Percentiles rank a stretch among this genome's conserved stretches.
These are phyloP conservation scores for Sardina pilchardus DNA, from an alignment of 2,113 vertebrate genomes.

Conservation along the genomic window DNA sequence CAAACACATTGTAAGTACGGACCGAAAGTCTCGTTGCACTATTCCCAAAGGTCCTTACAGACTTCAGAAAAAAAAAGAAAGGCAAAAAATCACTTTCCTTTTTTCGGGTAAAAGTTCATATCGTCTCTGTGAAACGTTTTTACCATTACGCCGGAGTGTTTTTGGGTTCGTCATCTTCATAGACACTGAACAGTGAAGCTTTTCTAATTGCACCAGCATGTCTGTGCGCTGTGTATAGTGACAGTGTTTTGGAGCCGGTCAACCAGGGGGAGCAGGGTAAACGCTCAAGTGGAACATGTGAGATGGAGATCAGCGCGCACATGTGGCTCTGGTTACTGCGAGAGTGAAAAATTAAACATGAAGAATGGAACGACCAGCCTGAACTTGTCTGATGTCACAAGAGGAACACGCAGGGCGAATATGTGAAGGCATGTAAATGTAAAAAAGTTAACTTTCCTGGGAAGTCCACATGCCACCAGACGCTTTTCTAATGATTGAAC, in stretches of 20 bases:
- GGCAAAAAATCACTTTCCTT: neutral
- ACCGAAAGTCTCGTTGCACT: neutral
- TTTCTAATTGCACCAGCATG: conserved; percentile 11
- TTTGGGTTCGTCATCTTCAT: neutral
- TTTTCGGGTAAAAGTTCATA: conserved; percentile 14
- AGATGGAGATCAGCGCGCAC: conserved; percentile 19
- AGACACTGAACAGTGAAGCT: conserved; percentile 1
- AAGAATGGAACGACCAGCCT: conserved; percentile 18
- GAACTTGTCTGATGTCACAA: conserved; percentile 19
- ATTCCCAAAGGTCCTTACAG: neutral
- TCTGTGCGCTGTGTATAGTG: neutral
- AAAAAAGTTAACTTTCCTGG: neutral
- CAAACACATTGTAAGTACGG: conserved; percentile 12
- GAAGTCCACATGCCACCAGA: neutral
- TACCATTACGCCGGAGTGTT: neutral
- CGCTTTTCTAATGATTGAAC: neutral
- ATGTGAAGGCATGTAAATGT: neutral
- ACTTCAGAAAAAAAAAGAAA: neutral
- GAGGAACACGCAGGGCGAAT: conserved; percentile 5
- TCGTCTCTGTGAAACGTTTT: neutral
- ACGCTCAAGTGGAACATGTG: neutral
- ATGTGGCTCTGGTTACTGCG: conserved; percentile 27
- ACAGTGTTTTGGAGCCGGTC: conserved; percentile 16
- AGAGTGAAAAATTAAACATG: conserved; percentile 17
- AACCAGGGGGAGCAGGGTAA: conserved; percentile 2